Percentiles rank a stretch among this genome's conserved stretches.
These are phyloP conservation scores for Leptinotarsa tumamoca DNA, from an alignment of 2,888 invertebrate genomes.

Conservation along the genomic window DNA sequence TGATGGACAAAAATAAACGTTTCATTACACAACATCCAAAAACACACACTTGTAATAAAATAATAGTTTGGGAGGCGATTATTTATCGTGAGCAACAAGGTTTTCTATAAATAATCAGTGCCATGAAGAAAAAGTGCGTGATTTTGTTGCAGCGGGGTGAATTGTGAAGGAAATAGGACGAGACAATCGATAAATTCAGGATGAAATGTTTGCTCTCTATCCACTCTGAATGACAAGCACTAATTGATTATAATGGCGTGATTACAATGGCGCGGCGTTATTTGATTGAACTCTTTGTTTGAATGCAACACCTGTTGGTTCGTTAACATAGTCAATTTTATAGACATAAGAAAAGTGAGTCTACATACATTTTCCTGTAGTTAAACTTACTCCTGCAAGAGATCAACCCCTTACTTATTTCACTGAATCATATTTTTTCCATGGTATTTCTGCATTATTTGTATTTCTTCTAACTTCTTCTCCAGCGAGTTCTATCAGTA, in stretches of 20 bases:
- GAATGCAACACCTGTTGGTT: not conserved
- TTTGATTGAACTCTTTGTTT: not conserved
- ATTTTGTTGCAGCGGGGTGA: not conserved
- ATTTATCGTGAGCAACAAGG: not conserved
- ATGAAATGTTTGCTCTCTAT: constrained; percentile 28
- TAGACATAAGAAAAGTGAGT: too few species aligned
- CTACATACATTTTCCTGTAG: too few species aligned
- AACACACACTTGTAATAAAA: constrained; percentile 1
- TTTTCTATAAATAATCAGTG: constrained; percentile 12
- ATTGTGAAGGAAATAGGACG: not conserved
- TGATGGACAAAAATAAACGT: not conserved
- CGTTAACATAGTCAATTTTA: too few species aligned
- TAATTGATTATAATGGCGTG: constrained; percentile 15
- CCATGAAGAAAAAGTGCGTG: constrained; percentile 10
- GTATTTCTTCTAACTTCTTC: too few species aligned
- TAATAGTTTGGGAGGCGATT: constrained; percentile 1
- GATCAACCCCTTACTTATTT: too few species aligned
- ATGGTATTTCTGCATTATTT: too few species aligned
- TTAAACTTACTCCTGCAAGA: too few species aligned
- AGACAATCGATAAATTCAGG: constrained; percentile 26
- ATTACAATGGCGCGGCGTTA: constrained; percentile 7
- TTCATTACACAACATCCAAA: not conserved
- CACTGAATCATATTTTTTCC: too few species aligned
- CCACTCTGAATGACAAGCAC: constrained; percentile 21
- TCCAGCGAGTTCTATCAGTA: too few species aligned